Percentiles rank a stretch among this genome's conserved stretches.
phyloP scores from a whole-genome alignment of 2,888 invertebrate genomes.

The Andrena bicolor region DNA sequence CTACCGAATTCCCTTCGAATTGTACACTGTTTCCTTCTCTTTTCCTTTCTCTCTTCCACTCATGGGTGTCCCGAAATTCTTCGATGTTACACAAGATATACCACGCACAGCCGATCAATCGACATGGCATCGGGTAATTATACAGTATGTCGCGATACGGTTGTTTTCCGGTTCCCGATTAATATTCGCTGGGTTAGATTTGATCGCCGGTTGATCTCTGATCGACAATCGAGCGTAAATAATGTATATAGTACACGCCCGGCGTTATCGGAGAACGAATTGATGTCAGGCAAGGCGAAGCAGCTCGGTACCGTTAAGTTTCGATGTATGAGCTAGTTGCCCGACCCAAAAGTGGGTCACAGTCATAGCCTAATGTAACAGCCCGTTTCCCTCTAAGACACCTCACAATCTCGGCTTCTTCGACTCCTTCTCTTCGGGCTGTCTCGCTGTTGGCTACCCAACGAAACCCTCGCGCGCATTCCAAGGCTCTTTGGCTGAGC shows the following conservation, averaged over 20 bases:
- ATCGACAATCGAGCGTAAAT: slow-evolving; percentile 16
- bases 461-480: slow-evolving; percentile 67
- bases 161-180: not conserved
- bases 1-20: not conserved
- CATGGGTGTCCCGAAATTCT: no score
- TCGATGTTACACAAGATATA: no score
- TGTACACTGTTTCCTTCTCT: no score
- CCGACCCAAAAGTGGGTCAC: slow-evolving; percentile 82
- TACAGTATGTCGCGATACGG: not conserved
- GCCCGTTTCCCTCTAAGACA: slow-evolving; percentile 74
- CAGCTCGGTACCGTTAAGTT: slow-evolving; percentile 84
- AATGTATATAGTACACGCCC: slow-evolving; percentile 26
- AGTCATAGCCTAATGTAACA: slow-evolving; percentile 82
- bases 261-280: slow-evolving; percentile 75
- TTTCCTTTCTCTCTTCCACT: no score
- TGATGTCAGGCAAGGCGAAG: slow-evolving; percentile 81
- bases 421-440: slow-evolving; percentile 6
- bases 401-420: slow-evolving; percentile 65
- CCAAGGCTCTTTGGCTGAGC: slow-evolving; percentile 42
- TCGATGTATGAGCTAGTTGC: slow-evolving; percentile 83
- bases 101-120: not conserved
- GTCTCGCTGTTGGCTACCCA: slow-evolving; percentile 38
- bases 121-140: not conserved
- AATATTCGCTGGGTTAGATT: not conserved
- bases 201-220: slow-evolving; percentile 15